Conservation (phyloP, 2,113 vertebrate species). For the Empidonax traillii region DNA sequence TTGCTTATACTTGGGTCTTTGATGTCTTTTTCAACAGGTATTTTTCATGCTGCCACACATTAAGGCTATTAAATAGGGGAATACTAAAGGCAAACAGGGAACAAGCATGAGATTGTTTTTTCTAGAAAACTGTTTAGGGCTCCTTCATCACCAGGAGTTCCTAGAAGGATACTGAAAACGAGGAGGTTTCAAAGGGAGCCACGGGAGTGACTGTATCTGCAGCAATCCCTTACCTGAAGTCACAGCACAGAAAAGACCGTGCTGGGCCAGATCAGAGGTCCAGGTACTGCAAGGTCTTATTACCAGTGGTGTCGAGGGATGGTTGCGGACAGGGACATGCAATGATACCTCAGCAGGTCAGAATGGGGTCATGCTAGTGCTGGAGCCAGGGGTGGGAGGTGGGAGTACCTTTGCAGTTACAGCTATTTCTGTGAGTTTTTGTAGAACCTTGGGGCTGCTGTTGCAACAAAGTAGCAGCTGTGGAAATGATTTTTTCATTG, state of each 20-base stretch:
- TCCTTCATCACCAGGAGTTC: neutral
- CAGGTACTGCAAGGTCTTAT: fast-evolving
- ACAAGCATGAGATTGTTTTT: fast-evolving
- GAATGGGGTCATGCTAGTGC: neutral
- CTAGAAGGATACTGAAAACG: neutral
- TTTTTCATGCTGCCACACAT: neutral
- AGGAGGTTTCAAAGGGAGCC: neutral
- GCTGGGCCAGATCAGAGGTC: neutral
- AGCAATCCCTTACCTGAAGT: neutral
- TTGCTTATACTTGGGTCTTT: neutral
- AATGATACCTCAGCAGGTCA: neutral
- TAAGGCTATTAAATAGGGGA: neutral
- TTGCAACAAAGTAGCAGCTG: neutral
- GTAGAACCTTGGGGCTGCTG: neutral
- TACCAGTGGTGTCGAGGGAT: neutral
- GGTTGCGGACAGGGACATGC: neutral
- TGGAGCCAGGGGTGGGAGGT: no score
- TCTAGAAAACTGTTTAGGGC: neutral
- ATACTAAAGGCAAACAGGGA: neutral
- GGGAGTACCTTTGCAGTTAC: neutral
- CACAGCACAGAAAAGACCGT: neutral
- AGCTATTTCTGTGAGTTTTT: neutral
- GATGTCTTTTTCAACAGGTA: neutral
- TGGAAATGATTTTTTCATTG: neutral
- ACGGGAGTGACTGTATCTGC: neutral